Conservation (phyloP, 2,113 vertebrate genomes). For the Pyrgilauda ruficollis region DNA sequence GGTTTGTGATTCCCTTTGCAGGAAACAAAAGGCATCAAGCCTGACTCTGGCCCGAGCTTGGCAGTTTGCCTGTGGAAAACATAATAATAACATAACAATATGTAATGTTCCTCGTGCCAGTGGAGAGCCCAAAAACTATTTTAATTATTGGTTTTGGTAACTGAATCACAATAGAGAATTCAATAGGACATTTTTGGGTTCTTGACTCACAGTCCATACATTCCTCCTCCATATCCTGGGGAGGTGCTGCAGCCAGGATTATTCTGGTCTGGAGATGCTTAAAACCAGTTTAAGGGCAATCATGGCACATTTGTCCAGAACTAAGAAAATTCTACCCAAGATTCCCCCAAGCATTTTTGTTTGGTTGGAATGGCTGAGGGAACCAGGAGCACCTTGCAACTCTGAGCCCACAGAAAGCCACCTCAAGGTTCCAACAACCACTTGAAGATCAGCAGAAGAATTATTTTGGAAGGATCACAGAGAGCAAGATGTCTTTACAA, state of each 20-base stretch:
- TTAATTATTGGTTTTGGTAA: constrained; percentile 47
- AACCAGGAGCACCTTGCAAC: neutral
- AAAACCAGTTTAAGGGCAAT: neutral
- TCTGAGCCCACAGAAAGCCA: neutral
- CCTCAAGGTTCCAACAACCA: neutral
- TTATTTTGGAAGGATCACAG: accelerated
- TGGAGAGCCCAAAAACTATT: neutral
- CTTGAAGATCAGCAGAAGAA: neutral
- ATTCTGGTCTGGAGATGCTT: neutral
- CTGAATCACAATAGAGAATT: neutral
- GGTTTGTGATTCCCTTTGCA: neutral
- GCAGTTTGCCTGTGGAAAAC: constrained; percentile 27
- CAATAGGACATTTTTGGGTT: constrained; percentile 19
- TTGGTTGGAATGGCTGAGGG: neutral
- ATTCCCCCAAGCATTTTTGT: neutral
- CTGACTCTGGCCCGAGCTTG: neutral
- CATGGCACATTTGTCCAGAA: neutral
- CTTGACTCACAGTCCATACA: neutral
- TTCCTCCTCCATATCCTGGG: neutral
- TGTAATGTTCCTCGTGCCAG: neutral
- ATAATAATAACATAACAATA: neutral
- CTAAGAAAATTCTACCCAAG: neutral
- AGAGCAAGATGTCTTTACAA: neutral
- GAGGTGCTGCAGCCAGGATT: neutral
- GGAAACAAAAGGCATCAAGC: neutral